phyloP scores from a whole-genome alignment of 1,140 invertebrate species.

The Drosophila nannoptera region DNA sequence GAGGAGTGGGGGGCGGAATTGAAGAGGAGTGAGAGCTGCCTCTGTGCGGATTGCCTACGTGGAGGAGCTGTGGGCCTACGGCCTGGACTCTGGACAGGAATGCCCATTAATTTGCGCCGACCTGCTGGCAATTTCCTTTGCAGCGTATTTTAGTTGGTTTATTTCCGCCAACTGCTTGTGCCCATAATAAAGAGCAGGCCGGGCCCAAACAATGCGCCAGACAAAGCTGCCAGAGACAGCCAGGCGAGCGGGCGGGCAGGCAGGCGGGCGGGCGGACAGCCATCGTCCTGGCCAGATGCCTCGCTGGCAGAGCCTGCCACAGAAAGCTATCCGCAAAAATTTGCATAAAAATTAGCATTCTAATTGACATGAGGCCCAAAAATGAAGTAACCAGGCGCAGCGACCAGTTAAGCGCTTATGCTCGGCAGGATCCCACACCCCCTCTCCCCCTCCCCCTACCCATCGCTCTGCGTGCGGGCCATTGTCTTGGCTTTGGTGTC shows the following conservation, averaged over 20 bases:
- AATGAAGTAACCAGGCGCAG: slow-evolving; percentile 52
- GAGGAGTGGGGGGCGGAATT: not conserved
- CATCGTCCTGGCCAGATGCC: not conserved
- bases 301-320: slow-evolving; percentile 10
- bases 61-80: not conserved
- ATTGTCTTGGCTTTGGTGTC: slow-evolving; percentile 57
- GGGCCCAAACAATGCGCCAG: slow-evolving; percentile 44
- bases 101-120: slow-evolving; percentile 53
- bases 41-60: not conserved
- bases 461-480: not conserved
- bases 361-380: slow-evolving; percentile 69
- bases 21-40: not conserved
- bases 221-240: slow-evolving; percentile 7
- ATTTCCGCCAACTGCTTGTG: slow-evolving; percentile 59
- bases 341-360: slow-evolving; percentile 77
- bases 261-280: not conserved
- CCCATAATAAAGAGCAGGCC: slow-evolving; percentile 56
- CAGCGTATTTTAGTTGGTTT: slow-evolving; percentile 48
- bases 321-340: slow-evolving; percentile 62
- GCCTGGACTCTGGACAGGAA: not conserved
- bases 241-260: not conserved
- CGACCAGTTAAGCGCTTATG: slow-evolving; percentile 13
- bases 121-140: slow-evolving; percentile 67
- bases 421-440: not conserved
- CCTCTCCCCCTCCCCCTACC: not conserved